These are phyloP conservation scores for Cyphomyrus discorhynchus DNA, from an alignment of 2,113 vertebrate genomes.

Conservation along the genomic window DNA sequence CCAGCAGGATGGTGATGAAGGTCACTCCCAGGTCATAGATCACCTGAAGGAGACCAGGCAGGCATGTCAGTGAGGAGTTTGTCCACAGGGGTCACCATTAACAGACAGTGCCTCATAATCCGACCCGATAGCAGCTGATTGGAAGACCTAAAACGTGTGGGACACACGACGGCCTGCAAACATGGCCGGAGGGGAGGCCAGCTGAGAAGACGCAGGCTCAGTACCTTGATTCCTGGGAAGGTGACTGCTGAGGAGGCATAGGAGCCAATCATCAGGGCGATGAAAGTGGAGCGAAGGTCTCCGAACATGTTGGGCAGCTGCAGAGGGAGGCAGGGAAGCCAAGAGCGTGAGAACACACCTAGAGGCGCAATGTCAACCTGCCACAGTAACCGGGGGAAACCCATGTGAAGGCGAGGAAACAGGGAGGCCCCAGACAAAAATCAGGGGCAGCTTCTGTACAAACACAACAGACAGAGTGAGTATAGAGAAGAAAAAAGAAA, in stretches of 20 bases:
- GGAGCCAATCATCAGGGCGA: conserved; percentile 96
- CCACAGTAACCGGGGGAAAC: too few relatives aligned
- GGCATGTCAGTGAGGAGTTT: conserved; percentile 23
- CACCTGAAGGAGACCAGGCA: conserved; percentile 62
- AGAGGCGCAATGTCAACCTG: neutral
- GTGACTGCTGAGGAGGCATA: conserved; percentile 96
- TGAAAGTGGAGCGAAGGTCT: conserved; percentile 93
- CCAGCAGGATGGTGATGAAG: conserved; percentile 82
- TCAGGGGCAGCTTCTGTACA: neutral
- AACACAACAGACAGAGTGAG: neutral
- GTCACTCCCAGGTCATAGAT: conserved; percentile 85
- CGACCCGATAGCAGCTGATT: neutral
- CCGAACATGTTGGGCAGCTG: conserved; percentile 98
- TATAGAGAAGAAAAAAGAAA: neutral
- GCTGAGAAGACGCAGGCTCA: conserved; percentile 55
- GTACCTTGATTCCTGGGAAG: conserved; percentile 92
- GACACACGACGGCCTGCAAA: neutral
- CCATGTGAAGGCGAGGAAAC: too few relatives aligned
- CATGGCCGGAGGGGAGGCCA: conserved; percentile 30
- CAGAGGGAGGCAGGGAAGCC: conserved; percentile 10
- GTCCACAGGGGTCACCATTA: neutral
- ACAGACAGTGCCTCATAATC: neutral
- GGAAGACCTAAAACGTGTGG: neutral
- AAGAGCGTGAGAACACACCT: neutral
- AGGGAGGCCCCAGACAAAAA: neutral